A percentile compares a stretch with the other conserved stretches of the same genome.
These are phyloP conservation scores for Tubulanus polymorphus DNA, from an alignment of 2,888 invertebrate species.

Conservation along the genomic window DNA sequence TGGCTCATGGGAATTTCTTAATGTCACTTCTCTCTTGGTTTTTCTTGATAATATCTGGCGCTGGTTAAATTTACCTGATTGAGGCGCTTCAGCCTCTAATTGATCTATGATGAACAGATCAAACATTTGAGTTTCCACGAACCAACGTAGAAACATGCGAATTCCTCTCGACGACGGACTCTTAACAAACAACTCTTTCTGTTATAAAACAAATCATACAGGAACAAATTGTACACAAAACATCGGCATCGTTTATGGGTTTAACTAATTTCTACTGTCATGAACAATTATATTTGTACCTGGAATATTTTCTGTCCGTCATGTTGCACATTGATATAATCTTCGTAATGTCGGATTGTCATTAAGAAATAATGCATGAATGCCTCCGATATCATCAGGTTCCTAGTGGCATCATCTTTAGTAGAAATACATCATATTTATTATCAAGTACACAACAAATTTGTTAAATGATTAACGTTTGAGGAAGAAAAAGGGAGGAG, in stretches of 20 bases:
- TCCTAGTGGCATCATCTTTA: too few species aligned
- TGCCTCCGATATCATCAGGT: constrained; percentile 71
- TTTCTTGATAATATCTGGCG: too few species aligned
- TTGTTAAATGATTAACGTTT: too few species aligned
- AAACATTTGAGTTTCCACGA: constrained; percentile 83
- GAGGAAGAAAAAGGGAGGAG: too few species aligned
- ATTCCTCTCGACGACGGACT: constrained; percentile 58
- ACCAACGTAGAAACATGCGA: constrained; percentile 78
- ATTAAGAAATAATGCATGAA: constrained; percentile 76
- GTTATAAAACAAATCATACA: constrained; percentile 49
- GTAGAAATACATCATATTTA: too few species aligned
- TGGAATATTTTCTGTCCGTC: constrained; percentile 54
- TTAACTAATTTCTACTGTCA: constrained; percentile 1
- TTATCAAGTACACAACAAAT: too few species aligned
- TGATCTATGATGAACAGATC: constrained; percentile 59
- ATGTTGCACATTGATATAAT: constrained; percentile 58
- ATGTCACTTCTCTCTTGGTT: too few species aligned
- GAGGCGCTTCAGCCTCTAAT: constrained; percentile 24
- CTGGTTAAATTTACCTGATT: constrained; percentile 8
- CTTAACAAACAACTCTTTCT: constrained; percentile 72
- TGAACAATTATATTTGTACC: constrained; percentile 36
- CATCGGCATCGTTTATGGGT: constrained; percentile 9
- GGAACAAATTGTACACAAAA: too few species aligned
- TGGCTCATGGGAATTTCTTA: too few species aligned
- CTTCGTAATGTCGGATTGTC: constrained; percentile 67